phyloP scores from a whole-genome alignment of 2,797 vertebrate species.

The Lepilemur septentrionalis region DNA sequence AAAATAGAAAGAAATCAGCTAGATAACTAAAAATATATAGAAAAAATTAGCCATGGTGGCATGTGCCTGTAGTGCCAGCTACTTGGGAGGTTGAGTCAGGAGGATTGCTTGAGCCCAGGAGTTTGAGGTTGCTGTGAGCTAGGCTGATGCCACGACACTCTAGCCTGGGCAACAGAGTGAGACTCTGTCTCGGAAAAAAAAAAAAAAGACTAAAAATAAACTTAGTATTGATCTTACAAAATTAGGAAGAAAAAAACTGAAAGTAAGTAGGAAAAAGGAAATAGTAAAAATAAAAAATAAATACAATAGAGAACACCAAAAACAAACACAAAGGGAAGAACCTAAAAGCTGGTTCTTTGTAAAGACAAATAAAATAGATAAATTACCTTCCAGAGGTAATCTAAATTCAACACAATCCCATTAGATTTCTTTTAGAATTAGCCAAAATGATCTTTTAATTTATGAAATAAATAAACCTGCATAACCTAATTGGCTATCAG shows the following conservation, averaged over 20 bases:
- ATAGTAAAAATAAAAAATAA: neutral
- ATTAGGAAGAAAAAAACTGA: neutral
- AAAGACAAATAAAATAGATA: neutral
- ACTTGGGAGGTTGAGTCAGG: too few relatives aligned
- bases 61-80: too few relatives aligned
- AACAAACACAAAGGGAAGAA: neutral
- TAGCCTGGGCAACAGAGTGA: too few relatives aligned
- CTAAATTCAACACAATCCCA: neutral
- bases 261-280: neutral
- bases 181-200: too few relatives aligned
- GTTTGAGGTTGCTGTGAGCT: too few relatives aligned
- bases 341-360: neutral
- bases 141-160: too few relatives aligned
- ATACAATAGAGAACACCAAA: neutral
- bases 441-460: neutral
- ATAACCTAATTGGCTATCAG: neutral
- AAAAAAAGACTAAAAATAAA: too few relatives aligned
- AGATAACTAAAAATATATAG: too few relatives aligned
- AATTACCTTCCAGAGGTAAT: neutral
- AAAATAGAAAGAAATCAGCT: too few relatives aligned
- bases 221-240: neutral
- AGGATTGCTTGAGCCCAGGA: too few relatives aligned
- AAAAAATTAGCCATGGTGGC: too few relatives aligned
- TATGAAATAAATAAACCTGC: neutral
- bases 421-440: neutral